Percentiles rank a stretch among this genome's conserved stretches.
Conservation (phyloP, 2,113 vertebrate genomes). For the Periophthalmodon schlosseri region DNA sequence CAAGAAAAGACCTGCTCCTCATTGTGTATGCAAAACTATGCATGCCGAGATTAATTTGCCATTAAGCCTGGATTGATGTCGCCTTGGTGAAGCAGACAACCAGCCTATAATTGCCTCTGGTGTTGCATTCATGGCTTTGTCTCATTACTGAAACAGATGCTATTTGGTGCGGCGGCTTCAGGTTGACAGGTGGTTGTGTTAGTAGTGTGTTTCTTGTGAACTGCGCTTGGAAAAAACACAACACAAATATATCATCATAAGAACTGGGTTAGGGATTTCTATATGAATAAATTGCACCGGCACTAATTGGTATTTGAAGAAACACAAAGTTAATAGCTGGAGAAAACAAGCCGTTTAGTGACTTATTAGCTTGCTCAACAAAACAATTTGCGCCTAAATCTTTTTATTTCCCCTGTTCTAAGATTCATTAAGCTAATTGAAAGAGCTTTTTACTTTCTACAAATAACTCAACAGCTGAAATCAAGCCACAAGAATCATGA, state of each 20-base stretch:
- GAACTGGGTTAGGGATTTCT: conserved; percentile 9
- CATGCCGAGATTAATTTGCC: conserved; percentile 74
- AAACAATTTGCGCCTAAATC: conserved; percentile 34
- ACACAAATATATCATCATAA: conserved; percentile 30
- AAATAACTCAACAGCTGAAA: conserved; percentile 24
- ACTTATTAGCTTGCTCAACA: conserved; percentile 39
- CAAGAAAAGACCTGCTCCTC: conserved; percentile 41
- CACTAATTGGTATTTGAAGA: conserved; percentile 29
- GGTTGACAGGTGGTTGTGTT: conserved; percentile 52
- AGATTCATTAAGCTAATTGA: conserved; percentile 30
- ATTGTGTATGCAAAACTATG: conserved; percentile 69
- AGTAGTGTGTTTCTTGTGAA: conserved; percentile 4
- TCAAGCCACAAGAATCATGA: conserved; percentile 10
- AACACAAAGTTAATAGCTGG: conserved; percentile 11
- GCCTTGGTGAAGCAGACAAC: conserved; percentile 59
- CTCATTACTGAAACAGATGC: conserved; percentile 74
- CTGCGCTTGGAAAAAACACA: not conserved
- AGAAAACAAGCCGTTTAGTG: conserved; percentile 36
- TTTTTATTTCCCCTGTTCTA: conserved; percentile 16
- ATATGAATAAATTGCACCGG: conserved; percentile 27
- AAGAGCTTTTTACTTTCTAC: not conserved
- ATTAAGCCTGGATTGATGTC: conserved; percentile 71
- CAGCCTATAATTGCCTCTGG: conserved; percentile 67
- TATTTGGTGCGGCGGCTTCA: conserved; percentile 54
- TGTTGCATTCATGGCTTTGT: conserved; percentile 59